phyloP scores from a whole-genome alignment of 2,113 vertebrate genomes.

The Thalassoma bifasciatum region DNA sequence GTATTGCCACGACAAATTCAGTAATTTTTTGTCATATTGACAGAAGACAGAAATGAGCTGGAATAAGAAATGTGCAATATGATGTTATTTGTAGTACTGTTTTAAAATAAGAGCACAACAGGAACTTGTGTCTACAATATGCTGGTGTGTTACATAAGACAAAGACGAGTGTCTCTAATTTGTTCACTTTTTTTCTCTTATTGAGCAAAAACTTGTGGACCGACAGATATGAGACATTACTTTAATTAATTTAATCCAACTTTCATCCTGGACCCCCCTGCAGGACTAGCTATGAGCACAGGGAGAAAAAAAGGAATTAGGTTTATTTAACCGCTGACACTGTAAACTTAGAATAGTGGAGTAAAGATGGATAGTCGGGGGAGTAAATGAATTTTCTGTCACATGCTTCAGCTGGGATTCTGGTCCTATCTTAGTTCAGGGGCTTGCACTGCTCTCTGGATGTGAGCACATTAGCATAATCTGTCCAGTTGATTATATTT shows the following conservation, averaged over 20 bases:
- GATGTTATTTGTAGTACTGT: no score
- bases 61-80: no score
- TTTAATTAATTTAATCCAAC: conserved; percentile 2
- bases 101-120: no score
- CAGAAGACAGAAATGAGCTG: no score
- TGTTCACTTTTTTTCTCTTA: not conserved
- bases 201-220: not conserved
- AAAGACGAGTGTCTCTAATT: conserved; percentile 3
- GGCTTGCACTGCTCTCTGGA: conserved; percentile 20
- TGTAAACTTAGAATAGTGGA: conserved; percentile 7
- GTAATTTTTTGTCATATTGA: no score
- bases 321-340: not conserved
- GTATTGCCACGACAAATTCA: no score
- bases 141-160: not conserved
- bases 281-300: not conserved
- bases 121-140: not conserved
- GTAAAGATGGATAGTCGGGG: conserved; percentile 15
- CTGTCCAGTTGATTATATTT: conserved; percentile 72
- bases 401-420: conserved; percentile 29
- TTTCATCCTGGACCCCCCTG: not conserved
- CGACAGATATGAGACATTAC: not conserved
- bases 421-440: conserved; percentile 8
- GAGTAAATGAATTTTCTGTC: conserved; percentile 32
- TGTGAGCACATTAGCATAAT: conserved; percentile 68
- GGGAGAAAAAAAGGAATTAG: not conserved